These are phyloP conservation scores for Aythya baeri DNA, from an alignment of 2,113 vertebrate genomes.

Conservation along the genomic window DNA sequence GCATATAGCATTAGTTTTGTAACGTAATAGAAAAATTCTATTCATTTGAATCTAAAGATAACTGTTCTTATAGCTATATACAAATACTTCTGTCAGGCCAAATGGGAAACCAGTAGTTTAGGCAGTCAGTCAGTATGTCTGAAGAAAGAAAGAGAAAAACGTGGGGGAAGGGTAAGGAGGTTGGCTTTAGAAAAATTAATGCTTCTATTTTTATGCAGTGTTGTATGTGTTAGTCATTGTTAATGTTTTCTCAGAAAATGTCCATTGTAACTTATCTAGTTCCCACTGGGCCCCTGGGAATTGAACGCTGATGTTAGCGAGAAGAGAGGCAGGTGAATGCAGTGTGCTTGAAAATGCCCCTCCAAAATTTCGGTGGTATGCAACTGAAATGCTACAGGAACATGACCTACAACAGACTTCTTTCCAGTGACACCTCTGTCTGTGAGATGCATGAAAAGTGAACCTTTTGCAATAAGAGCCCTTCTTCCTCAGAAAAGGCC, in stretches of 20 bases:
- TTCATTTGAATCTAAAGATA: neutral
- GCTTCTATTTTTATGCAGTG: neutral
- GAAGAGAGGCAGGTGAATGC: neutral
- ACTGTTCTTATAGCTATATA: neutral
- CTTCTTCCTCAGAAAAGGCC: neutral
- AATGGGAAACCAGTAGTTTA: neutral
- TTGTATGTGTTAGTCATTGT: neutral
- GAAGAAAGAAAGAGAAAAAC: neutral
- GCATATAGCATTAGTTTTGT: neutral
- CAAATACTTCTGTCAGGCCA: neutral
- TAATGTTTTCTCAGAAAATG: neutral
- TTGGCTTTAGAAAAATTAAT: neutral
- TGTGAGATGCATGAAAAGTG: neutral
- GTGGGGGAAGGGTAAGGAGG: fast-evolving
- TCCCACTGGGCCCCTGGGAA: neutral
- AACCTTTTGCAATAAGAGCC: neutral
- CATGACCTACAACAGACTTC: neutral
- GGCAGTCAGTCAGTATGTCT: neutral
- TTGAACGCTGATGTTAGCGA: neutral
- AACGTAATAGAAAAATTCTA: neutral
- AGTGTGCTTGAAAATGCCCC: neutral
- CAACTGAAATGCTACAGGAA: neutral
- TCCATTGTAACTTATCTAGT: neutral
- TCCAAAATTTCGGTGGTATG: neutral
- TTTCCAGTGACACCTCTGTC: neutral